phyloP scores from a whole-genome alignment of 2,888 invertebrate species.

The Apodemia zela region DNA sequence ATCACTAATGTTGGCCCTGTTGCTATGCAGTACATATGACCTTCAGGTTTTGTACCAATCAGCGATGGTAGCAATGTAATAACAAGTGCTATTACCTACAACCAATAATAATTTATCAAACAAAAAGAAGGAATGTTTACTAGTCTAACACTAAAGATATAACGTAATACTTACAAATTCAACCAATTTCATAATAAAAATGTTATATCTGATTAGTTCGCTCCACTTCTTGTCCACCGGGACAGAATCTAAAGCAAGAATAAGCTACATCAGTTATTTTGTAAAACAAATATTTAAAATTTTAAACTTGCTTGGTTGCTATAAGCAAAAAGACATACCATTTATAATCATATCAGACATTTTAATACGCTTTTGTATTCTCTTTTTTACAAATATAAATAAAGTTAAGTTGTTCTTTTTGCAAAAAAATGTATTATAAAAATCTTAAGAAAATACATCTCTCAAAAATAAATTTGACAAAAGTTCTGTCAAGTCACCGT shows the following conservation, averaged over 20 bases:
- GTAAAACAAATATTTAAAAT: neutral
- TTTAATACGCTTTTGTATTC: slow-evolving; percentile 8
- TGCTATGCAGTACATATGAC: slow-evolving; percentile 74
- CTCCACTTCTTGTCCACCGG: slow-evolving; percentile 72
- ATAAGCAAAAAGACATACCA: slow-evolving; percentile 42
- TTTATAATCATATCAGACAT: slow-evolving; percentile 77
- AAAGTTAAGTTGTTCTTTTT: neutral
- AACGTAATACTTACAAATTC: slow-evolving; percentile 64
- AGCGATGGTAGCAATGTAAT: slow-evolving; percentile 53
- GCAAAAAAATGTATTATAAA: neutral
- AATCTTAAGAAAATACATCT: neutral
- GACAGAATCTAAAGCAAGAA: slow-evolving; percentile 55
- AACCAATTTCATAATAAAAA: slow-evolving; percentile 71
- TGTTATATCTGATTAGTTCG: slow-evolving; percentile 68
- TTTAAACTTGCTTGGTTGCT: neutral
- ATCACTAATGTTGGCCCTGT: slow-evolving; percentile 68
- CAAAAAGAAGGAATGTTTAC: slow-evolving; percentile 20
- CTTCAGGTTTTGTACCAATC: slow-evolving; percentile 52
- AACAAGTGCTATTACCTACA: slow-evolving; percentile 42
- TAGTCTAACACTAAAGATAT: no score
- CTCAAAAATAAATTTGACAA: slow-evolving; percentile 5
- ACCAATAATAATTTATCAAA: slow-evolving; percentile 28
- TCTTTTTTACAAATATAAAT: slow-evolving; percentile 13
- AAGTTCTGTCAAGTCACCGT: neutral
- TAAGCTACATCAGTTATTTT: neutral